Percentiles rank a stretch among this genome's conserved stretches.
phyloP scores from a whole-genome alignment of 2,797 vertebrate species.

The Scyliorhinus canicula region DNA sequence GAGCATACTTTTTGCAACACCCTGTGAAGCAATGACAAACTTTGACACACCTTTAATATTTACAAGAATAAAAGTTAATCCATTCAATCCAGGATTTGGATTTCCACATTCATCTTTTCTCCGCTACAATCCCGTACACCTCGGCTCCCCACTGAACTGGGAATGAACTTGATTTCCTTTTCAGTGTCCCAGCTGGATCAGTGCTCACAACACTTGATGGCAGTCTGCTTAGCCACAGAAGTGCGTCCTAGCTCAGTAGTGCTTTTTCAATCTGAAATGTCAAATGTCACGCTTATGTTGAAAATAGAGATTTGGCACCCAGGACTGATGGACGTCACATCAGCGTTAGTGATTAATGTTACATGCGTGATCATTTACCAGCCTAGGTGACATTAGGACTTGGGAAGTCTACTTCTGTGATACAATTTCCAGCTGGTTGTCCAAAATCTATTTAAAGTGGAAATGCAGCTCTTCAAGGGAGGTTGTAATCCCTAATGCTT shows the following conservation, averaged over 20 bases:
- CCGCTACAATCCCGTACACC: not conserved
- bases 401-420: not conserved
- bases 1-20: not conserved
- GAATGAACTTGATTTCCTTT: not conserved
- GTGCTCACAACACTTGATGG: not conserved
- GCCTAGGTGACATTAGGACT: not conserved
- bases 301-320: not conserved
- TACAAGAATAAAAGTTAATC: not conserved
- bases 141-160: not conserved
- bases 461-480: not conserved
- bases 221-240: not conserved
- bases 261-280: not conserved
- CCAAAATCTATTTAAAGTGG: not conserved
- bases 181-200: not conserved
- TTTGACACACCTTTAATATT: not conserved
- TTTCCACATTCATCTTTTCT: not conserved
- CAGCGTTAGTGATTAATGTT: not conserved
- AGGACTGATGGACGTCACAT: not conserved
- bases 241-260: not conserved
- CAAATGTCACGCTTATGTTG: not conserved
- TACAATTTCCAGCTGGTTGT: not conserved
- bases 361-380: not conserved
- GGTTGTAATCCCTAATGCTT: not conserved
- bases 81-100: not conserved
- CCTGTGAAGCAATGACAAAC: not conserved